phyloP scores from a whole-genome alignment of 2,888 invertebrate species.

The Drosophila limbata region DNA sequence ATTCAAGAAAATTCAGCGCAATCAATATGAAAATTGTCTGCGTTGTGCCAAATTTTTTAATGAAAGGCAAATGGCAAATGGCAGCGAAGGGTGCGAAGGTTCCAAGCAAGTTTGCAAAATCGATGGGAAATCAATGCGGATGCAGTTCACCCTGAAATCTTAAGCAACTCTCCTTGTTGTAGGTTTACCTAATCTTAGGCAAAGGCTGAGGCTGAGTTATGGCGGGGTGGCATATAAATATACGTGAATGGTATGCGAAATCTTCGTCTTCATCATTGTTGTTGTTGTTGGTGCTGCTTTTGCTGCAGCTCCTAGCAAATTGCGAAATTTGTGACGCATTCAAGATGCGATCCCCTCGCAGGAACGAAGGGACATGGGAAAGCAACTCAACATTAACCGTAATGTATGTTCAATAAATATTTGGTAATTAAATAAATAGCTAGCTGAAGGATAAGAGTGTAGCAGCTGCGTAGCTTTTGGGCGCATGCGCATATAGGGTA shows the following conservation, averaged over 20 bases:
- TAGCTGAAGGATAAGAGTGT: slow-evolving; percentile 38
- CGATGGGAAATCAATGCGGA: slow-evolving; percentile 68
- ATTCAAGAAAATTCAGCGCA: slow-evolving; percentile 47
- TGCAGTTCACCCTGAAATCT: slow-evolving; percentile 67
- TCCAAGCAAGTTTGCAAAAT: slow-evolving; percentile 28
- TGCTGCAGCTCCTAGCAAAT: slow-evolving; percentile 61
- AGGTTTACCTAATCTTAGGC: slow-evolving; percentile 64
- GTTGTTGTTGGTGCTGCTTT: slow-evolving; percentile 13
- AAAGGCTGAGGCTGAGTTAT: slow-evolving; percentile 51
- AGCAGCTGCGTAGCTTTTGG: slow-evolving; percentile 76
- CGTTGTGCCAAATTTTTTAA: slow-evolving; percentile 42
- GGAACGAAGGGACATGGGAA: slow-evolving; percentile 50
- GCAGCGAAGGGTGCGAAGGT: slow-evolving; percentile 56
- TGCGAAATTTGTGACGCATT: slow-evolving; percentile 77
- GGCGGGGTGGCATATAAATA: slow-evolving; percentile 37
- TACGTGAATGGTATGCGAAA: slow-evolving; percentile 61
- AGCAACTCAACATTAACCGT: slow-evolving; percentile 68
- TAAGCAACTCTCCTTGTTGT: slow-evolving; percentile 24
- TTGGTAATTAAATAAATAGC: slow-evolving; percentile 80
- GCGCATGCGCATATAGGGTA: slow-evolving; percentile 32
- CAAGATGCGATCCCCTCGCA: slow-evolving; percentile 37
- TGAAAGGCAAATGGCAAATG: slow-evolving; percentile 61
- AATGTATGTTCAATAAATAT: slow-evolving; percentile 81
- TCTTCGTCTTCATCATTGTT: slow-evolving; percentile 36
- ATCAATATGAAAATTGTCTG: slow-evolving; percentile 61